Percentiles rank a stretch among this genome's conserved stretches.
These are phyloP conservation scores for Holothuria leucospilota DNA, from an alignment of 53 echinoderm and acorn worm genomes.

Conservation along the genomic window DNA sequence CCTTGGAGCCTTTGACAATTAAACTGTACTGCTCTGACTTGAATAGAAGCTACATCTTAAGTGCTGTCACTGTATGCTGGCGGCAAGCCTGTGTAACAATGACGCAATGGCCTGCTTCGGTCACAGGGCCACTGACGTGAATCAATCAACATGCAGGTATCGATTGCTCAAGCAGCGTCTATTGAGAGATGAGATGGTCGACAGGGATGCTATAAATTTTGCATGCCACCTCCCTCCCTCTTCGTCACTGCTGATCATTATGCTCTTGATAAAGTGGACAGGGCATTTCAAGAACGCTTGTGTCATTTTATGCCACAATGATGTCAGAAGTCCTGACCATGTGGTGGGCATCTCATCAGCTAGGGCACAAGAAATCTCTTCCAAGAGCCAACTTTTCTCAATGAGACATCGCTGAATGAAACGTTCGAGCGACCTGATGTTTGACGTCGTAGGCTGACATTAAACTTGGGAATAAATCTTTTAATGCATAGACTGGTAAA, in stretches of 20 bases:
- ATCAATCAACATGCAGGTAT: conserved; percentile 25
- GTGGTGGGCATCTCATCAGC: too few relatives aligned
- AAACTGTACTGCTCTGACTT: too few relatives aligned
- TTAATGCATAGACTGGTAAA: too few relatives aligned
- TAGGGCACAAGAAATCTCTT: too few relatives aligned
- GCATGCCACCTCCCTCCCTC: conserved; percentile 1
- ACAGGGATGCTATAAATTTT: conserved; percentile 36
- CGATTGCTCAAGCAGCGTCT: conserved; percentile 35
- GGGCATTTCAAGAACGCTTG: conserved; percentile 26
- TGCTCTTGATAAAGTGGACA: conserved; percentile 42
- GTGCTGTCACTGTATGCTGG: conserved; percentile 33
- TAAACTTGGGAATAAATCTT: too few relatives aligned
- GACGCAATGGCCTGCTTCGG: conserved; percentile 44
- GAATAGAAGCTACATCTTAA: conserved; percentile 4
- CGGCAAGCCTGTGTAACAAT: conserved; percentile 25
- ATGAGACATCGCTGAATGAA: too few relatives aligned
- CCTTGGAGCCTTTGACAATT: conserved; percentile 11
- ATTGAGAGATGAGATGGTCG: conserved; percentile 27
- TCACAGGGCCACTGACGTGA: conserved; percentile 46
- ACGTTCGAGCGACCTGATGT: too few relatives aligned
- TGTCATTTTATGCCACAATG: conserved; percentile 29
- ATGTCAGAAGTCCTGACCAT: neutral
- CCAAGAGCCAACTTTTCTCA: too few relatives aligned
- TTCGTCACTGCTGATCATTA: conserved; percentile 20
- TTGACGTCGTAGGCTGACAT: too few relatives aligned